Evolutionary conservation across 64 coral and sea anemone genomes (phyloP).

Genomic region (Pocillopora verrucosa): DNA sequence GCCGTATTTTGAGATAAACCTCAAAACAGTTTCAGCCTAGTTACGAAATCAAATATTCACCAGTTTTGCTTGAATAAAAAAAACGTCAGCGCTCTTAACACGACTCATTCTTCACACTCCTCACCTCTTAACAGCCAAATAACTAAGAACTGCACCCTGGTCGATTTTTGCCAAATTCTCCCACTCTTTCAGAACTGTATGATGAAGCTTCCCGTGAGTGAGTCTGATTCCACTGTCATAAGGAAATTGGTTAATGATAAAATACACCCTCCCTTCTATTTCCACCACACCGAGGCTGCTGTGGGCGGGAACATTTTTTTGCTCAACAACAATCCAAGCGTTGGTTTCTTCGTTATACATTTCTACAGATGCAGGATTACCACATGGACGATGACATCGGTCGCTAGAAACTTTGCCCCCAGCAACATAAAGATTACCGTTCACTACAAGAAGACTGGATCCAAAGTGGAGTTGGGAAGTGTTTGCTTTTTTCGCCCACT

Average conservation of each 20-base stretch:
- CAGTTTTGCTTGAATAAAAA: too few relatives aligned
- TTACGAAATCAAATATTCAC: too few relatives aligned
- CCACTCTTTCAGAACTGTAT: conserved; percentile 23
- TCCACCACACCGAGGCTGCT: conserved; percentile 32
- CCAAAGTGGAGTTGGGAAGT: not conserved
- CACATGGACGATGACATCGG: not conserved
- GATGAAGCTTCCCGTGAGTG: conserved; percentile 5
- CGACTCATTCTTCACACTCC: not conserved
- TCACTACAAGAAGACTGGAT: conserved; percentile 10
- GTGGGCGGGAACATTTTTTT: conserved; percentile 39
- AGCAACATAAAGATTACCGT: not conserved
- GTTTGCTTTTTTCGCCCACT: not conserved
- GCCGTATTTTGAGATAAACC: too few relatives aligned
- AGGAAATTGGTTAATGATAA: conserved; percentile 7
- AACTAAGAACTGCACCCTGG: not conserved
- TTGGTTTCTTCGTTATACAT: conserved; percentile 8
- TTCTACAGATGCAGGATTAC: not conserved
- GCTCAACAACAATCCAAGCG: conserved; percentile 8
- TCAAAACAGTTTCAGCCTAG: too few relatives aligned
- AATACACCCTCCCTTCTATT: conserved; percentile 28
- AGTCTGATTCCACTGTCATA: conserved; percentile 47
- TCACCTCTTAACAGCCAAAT: not conserved
- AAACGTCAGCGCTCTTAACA: too few relatives aligned
- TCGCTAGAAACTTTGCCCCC: not conserved
- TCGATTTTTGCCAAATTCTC: not conserved